A percentile compares a stretch with the other conserved stretches of the same genome.
Conservation (phyloP, 2,888 invertebrate genomes). For the Acanthosepion esculentum region DNA sequence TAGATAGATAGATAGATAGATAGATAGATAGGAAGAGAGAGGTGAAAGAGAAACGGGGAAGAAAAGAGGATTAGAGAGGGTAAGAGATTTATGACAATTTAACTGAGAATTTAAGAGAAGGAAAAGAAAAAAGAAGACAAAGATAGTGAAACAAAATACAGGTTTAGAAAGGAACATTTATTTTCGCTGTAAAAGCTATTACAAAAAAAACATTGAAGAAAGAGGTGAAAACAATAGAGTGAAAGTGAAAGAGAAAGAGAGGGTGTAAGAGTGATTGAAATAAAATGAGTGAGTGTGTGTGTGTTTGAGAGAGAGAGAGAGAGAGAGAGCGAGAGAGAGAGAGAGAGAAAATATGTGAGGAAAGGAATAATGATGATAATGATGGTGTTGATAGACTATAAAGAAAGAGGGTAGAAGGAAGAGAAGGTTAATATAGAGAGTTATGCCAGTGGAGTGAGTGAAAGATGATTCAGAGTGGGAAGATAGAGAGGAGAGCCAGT, state of each 20-base stretch:
- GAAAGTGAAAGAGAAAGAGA: background rate
- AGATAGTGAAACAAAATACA: too few species aligned
- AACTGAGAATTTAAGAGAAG: too few species aligned
- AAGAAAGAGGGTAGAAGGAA: background rate
- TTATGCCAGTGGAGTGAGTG: background rate
- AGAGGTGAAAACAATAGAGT: background rate
- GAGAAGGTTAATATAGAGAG: background rate
- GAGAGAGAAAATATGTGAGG: background rate
- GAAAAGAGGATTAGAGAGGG: too few species aligned
- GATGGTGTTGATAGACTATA: background rate
- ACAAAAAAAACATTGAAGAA: too few species aligned
- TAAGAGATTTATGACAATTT: too few species aligned
- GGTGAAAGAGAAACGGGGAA: too few species aligned
- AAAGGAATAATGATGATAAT: background rate
- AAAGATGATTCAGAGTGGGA: background rate
- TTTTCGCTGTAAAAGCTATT: too few species aligned
- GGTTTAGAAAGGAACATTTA: too few species aligned
- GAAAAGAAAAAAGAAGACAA: too few species aligned
- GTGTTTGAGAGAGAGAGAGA: too few species aligned
- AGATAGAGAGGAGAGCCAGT: background rate
- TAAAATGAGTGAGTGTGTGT: background rate
- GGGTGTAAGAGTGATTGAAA: background rate
- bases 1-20: too few species aligned
- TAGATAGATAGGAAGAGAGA: too few species aligned
- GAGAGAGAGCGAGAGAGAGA: background rate